A percentile compares a stretch with the other conserved stretches of the same genome.
phyloP scores from a whole-genome alignment of 2,797 vertebrate species.

The Paratrypauchen microcephalus region DNA sequence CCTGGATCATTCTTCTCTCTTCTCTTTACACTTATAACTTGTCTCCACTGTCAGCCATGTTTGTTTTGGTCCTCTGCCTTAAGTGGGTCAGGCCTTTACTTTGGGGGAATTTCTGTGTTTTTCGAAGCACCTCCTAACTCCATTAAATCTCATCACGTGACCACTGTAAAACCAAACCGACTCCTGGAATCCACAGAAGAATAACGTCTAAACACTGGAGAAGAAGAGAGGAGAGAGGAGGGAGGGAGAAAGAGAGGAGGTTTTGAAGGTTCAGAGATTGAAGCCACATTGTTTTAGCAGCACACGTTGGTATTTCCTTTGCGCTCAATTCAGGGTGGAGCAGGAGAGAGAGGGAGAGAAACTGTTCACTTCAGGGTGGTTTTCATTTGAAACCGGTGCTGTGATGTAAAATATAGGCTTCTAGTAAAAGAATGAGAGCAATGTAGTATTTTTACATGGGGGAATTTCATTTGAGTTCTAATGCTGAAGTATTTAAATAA shows the following conservation, averaged over 20 bases:
- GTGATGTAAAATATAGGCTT: conserved; percentile 6
- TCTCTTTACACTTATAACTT: neutral
- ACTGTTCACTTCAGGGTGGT: neutral
- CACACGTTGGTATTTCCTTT: conserved; percentile 67
- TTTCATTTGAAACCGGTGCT: neutral
- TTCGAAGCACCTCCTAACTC: conserved; percentile 5
- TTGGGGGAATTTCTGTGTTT: conserved; percentile 26
- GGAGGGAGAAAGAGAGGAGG: neutral
- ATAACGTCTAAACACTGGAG: neutral
- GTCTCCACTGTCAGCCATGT: neutral
- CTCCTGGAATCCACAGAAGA: neutral
- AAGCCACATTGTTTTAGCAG: conserved; percentile 68
- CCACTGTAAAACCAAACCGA: conserved; percentile 5
- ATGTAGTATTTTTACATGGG: neutral
- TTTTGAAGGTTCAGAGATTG: conserved; percentile 47
- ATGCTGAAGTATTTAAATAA: neutral
- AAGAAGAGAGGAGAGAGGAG: neutral
- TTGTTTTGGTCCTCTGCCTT: conserved; percentile 5
- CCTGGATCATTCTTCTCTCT: neutral
- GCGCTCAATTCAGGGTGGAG: conserved; percentile 50
- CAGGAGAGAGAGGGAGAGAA: conserved; percentile 2
- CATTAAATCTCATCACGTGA: conserved; percentile 7
- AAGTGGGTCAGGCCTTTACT: neutral
- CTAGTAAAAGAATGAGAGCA: neutral
- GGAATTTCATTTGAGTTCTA: neutral